Conservation (phyloP, 2,113 vertebrate genomes). For the Alosa alosa region DNA sequence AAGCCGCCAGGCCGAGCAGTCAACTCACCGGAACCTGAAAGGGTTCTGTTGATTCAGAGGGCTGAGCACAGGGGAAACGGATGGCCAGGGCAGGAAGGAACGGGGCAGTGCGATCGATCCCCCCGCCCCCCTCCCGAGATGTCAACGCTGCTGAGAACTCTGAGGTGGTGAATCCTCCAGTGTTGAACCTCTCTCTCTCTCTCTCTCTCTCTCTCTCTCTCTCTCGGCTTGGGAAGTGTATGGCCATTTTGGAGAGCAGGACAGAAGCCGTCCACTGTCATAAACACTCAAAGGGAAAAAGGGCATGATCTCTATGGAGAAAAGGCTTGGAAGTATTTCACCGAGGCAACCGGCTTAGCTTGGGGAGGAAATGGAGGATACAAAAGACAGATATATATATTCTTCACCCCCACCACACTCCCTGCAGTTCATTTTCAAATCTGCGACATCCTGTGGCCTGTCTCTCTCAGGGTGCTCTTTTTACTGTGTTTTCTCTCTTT, state of each 20-base stretch:
- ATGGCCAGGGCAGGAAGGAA: background rate
- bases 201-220: background rate
- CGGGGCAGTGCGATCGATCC: background rate
- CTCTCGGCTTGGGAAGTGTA: background rate
- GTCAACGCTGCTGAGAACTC: background rate
- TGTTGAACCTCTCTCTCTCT: background rate
- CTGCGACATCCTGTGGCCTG: conserved; percentile 68
- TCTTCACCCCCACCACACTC: conserved; percentile 48
- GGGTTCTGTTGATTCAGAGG: background rate
- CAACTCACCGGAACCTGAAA: background rate
- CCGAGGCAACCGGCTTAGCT: conserved; percentile 66
- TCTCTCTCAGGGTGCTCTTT: conserved; percentile 57
- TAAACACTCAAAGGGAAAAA: background rate
- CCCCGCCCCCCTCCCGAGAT: background rate
- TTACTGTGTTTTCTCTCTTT: conserved; percentile 54
- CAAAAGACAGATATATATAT: conserved; percentile 50
- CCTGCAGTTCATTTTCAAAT: conserved; percentile 76
- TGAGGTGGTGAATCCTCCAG: background rate
- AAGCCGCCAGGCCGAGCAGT: conserved; percentile 33
- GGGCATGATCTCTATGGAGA: conserved; percentile 55
- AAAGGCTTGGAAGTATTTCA: conserved; percentile 60
- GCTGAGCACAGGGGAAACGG: conserved; percentile 1
- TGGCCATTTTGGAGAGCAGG: conserved; percentile 17
- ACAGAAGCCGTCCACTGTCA: background rate
- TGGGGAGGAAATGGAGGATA: conserved; percentile 56